phyloP scores from a whole-genome alignment of 2,888 invertebrate genomes.

The Dicranocentrus wangi region DNA sequence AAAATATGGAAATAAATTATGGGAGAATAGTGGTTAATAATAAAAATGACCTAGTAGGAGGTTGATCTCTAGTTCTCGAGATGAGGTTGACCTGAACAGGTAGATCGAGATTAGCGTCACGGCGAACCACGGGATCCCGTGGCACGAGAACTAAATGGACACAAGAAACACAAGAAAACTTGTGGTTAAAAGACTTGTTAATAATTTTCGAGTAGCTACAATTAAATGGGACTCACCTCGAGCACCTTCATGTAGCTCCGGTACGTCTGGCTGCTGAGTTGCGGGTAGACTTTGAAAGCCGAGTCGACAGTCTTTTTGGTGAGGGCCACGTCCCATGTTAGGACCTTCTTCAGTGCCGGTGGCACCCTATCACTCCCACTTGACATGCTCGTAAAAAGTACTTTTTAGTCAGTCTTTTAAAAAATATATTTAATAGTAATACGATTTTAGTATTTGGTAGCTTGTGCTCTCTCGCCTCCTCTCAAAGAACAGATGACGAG shows the following conservation, averaged over 20 bases:
- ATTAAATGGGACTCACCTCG: slow-evolving; percentile 75
- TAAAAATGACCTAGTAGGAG: no score
- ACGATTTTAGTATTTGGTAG: no score
- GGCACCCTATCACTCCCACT: slow-evolving; percentile 71
- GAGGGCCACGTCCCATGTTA: slow-evolving; percentile 75
- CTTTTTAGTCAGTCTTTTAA: background rate
- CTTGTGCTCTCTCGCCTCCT: no score
- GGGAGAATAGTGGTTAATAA: no score
- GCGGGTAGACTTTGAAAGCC: slow-evolving; percentile 74
- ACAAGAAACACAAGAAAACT: background rate
- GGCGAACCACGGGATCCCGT: slow-evolving; percentile 90
- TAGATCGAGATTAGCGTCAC: slow-evolving; percentile 86
- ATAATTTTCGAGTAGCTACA: background rate
- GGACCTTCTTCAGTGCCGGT: slow-evolving; percentile 73
- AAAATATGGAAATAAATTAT: slow-evolving; percentile 7
- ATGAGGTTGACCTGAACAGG: slow-evolving; percentile 87
- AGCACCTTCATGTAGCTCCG: slow-evolving; percentile 77
- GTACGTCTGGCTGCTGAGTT: slow-evolving; percentile 73
- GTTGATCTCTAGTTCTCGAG: no score
- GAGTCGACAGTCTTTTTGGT: slow-evolving; percentile 75
- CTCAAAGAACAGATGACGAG: no score
- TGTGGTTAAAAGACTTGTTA: background rate
- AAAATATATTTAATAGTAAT: no score
- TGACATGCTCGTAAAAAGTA: background rate
- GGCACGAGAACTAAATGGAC: slow-evolving; percentile 82